Evolutionary conservation across 2,797 vertebrate genomes (phyloP), one percentile per base, ranked within the genome.

Genomic region (Galagoides demidoff): DNA sequence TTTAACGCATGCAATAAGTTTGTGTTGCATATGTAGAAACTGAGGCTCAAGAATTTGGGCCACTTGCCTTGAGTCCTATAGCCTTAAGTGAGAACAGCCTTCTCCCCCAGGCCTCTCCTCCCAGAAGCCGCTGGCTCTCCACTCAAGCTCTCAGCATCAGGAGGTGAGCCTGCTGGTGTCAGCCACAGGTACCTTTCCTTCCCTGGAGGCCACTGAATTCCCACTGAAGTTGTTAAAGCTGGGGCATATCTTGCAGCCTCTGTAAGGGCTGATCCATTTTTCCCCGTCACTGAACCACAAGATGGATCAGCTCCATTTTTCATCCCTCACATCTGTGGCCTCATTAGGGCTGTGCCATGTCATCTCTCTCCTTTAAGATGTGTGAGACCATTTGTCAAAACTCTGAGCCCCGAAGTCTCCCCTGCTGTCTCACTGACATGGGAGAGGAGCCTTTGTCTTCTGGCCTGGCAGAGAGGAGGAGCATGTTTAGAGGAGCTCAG

Each of bases 331-430:
- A 20, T 78, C 9, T 92, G 94, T 94, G 95, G 77, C 55, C 89
- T 87, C 0, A 31, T 78, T 61, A 66, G 90, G 63, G 82, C 59
- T 19, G 7, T 1, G 19, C 52, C 9, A 7, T 31, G 82, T 59
- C 95, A 57, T 93, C 73, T 39, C 43, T 78, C 91, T 85, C 85
- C 49, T 90, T 96, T 92, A 86, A 89, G 90, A 68, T 78, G 79
- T 96, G 90, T 91, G 85, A 77, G 92, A 76, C 76, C 79, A 55
- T 96, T 93, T 97, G 90, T 96, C 95, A 97, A n/a, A 63, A 66
- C 52, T 85, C 94, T 81, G 78, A 78, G 92, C 70, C 93, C 27
- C 39, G 16, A 27, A 20, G 59, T 76, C 29, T 31, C 68, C 43
- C 14, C 34, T 23, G 17, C 64, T 20, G 45, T 73, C 7, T 0